Base-by-base conservation (phyloP, 53 echinoderm and acorn worm species). In the Apostichopus leukothele region DNA sequence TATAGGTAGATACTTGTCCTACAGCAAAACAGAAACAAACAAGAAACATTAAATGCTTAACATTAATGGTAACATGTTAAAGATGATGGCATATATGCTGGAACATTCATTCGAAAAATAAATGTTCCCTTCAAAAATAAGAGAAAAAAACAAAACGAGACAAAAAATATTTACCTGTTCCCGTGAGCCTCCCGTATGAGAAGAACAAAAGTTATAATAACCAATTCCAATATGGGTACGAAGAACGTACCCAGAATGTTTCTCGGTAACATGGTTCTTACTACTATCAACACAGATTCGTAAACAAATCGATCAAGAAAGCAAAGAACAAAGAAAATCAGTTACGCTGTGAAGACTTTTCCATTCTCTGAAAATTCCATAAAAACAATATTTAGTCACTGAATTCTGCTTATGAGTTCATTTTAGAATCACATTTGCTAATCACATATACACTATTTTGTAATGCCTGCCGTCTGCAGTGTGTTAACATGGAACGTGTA, bases 81-180 rank as follows among this genome's bases (percentile, higher is more conserved):
- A 63, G 63, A 16, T 4, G 63, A 63, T 63, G 12, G 16, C 3
- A 11, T 63, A 63, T 7, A 13, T 11, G 63, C 6, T 63, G 9
- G 5, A 11, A 13, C 13, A 11, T 61, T 63, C 9, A 63, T 63
- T 13, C 8, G 63, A 63, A 11, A 9, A 63, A 63, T 63, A 63
- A 61, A 63, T 16, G 16, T 63, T 63, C 12, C 16, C 11, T 4
- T 11, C 16, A 63, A 16, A 63, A 16, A 63, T 13, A 63, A 13
- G 63, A 63, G 0, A 63, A 79, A 25, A 18, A 53, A 78, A 51
- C 51, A 53, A 50, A 7, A n/a, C 19, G 5, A 53, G 51, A 13
- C 63, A 4, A 50, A 51, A 39, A 39, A 39, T 39, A 39, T 11
- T 79, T 79, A 79, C 79, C 79, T 79, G 79, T 79, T 79, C 53